phyloP scores from a whole-genome alignment of 2,888 invertebrate genomes.

The Nomada goodeniana region DNA sequence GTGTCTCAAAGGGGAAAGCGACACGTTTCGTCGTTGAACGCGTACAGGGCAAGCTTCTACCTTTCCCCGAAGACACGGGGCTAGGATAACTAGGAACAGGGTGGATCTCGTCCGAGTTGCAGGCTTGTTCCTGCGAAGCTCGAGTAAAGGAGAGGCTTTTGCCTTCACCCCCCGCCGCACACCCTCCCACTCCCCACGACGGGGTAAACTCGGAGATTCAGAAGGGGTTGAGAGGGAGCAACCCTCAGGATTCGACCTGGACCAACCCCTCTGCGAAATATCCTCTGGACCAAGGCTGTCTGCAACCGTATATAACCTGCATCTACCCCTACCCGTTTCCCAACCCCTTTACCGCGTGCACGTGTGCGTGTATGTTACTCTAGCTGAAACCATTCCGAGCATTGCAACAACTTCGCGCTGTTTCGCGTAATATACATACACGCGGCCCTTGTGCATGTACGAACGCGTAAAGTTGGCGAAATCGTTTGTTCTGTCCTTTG shows the following conservation, averaged over 20 bases:
- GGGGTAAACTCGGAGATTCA: slow-evolving; percentile 51
- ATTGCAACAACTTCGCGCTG: slow-evolving; percentile 65
- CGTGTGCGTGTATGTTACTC: slow-evolving; percentile 24
- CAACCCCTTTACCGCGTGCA: slow-evolving; percentile 1
- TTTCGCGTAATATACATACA: slow-evolving; percentile 17
- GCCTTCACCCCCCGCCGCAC: slow-evolving; percentile 60
- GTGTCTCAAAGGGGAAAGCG: slow-evolving; percentile 49
- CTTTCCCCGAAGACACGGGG: slow-evolving; percentile 71
- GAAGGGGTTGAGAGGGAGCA: slow-evolving; percentile 71
- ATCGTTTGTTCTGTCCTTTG: slow-evolving; percentile 71
- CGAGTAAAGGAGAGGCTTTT: slow-evolving; percentile 77
- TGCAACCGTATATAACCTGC: slow-evolving; percentile 65
- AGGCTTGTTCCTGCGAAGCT: slow-evolving; percentile 73
- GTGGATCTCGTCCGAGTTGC: slow-evolving; percentile 72
- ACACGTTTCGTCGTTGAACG: slow-evolving; percentile 66
- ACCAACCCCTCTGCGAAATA: slow-evolving; percentile 77
- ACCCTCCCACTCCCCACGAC: slow-evolving; percentile 52
- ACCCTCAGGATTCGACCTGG: slow-evolving; percentile 78
- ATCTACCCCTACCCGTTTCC: not conserved
- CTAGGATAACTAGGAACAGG: slow-evolving; percentile 68
- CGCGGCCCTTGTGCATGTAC: slow-evolving; percentile 28
- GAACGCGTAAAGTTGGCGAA: slow-evolving; percentile 65
- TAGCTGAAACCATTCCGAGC: slow-evolving; percentile 31
- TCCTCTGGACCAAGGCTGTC: slow-evolving; percentile 76
- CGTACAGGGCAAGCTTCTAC: slow-evolving; percentile 69